Conservation (phyloP, 2,113 vertebrate genomes). For the Seriola dumerili region DNA sequence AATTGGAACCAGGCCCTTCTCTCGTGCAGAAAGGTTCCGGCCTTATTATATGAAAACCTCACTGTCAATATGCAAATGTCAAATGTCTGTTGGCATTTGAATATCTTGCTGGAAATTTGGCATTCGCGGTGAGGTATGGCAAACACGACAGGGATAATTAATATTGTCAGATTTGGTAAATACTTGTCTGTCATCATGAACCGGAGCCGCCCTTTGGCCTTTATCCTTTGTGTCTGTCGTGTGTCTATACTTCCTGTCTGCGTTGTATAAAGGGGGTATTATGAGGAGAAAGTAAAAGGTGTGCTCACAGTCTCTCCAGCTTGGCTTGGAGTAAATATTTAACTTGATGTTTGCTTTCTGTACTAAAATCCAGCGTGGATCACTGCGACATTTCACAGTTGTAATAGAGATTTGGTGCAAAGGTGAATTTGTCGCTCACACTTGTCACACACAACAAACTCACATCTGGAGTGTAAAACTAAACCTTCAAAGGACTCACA, state of each 20-base stretch:
- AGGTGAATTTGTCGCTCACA: background rate
- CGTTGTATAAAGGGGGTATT: background rate
- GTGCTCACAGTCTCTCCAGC: background rate
- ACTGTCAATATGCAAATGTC: background rate
- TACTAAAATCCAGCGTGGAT: background rate
- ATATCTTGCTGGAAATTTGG: background rate
- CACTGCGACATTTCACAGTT: background rate
- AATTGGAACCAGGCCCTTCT: background rate
- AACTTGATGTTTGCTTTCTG: slow-evolving; percentile 58
- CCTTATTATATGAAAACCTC: background rate
- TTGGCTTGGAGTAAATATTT: slow-evolving; percentile 50
- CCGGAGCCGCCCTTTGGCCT: background rate
- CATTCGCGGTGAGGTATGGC: slow-evolving; percentile 29
- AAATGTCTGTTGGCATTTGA: background rate
- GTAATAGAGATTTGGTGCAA: background rate
- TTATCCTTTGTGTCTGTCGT: background rate
- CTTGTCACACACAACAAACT: background rate
- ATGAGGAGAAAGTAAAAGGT: slow-evolving; percentile 22
- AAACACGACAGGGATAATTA: background rate
- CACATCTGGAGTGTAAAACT: background rate
- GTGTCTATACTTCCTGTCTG: background rate
- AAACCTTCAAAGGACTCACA: slow-evolving; percentile 4
- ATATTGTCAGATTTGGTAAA: background rate
- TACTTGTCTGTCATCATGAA: background rate
- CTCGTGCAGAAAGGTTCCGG: background rate